Percentiles rank a stretch among this genome's conserved stretches.
Evolutionary conservation across 1,140 invertebrate genomes (phyloP).

Genomic region (Maconellicoccus hirsutus): DNA sequence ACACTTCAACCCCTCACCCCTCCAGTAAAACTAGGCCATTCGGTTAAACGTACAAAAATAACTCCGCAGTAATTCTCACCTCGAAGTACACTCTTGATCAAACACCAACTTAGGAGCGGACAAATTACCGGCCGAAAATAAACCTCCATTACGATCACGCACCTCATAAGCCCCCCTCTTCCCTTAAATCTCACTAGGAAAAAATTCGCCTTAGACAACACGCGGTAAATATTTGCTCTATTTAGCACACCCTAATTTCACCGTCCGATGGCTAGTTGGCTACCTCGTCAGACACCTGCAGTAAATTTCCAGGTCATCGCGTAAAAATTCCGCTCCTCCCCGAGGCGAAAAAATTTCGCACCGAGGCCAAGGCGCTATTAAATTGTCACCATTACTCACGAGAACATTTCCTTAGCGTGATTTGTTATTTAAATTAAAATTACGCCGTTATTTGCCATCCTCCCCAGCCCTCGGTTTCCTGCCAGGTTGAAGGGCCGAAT

Average conservation of each 20-base stretch:
- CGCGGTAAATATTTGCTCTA: neutral
- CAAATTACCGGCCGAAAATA: no score
- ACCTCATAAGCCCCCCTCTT: neutral
- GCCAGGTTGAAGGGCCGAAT: neutral
- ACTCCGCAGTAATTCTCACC: no score
- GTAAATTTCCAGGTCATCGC: slow-evolving; percentile 12
- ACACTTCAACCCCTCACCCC: no score
- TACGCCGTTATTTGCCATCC: neutral
- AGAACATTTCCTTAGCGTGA: slow-evolving; percentile 16
- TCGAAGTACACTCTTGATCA: no score
- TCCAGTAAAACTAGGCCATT: no score
- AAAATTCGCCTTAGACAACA: no score
- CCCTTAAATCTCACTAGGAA: no score
- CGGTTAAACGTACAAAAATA: no score
- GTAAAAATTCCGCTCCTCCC: neutral
- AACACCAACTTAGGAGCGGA: no score
- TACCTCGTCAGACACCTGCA: neutral
- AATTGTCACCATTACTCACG: slow-evolving; percentile 17
- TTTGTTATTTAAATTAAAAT: slow-evolving; percentile 19
- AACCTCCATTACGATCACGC: neutral
- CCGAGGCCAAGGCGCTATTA: neutral
- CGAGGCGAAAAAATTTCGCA: neutral
- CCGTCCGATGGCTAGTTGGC: neutral
- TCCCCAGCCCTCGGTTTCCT: neutral
- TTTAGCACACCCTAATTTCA: neutral